Percentiles rank a stretch among this genome's conserved stretches.
These are phyloP conservation scores for Elmis aenea DNA, from an alignment of 2,888 invertebrate species.

Conservation along the genomic window DNA sequence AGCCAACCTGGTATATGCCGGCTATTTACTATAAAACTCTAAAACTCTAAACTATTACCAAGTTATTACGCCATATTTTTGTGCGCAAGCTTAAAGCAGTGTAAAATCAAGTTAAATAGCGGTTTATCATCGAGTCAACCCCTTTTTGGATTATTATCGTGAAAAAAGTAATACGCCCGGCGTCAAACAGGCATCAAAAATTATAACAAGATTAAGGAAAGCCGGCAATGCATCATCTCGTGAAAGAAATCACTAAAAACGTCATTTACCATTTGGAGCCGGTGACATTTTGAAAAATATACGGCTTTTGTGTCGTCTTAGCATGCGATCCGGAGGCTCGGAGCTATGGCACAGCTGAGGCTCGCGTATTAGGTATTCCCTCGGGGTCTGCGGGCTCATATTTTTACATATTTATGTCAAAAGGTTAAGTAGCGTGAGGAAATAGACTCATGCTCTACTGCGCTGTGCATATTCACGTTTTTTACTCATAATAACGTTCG, in stretches of 20 bases:
- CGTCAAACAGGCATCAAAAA: too few species aligned
- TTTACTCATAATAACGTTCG: too few species aligned
- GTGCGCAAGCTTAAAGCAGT: too few species aligned
- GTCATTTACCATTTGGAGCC: slow-evolving; percentile 15
- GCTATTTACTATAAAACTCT: too few species aligned
- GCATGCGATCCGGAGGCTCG: slow-evolving; percentile 10
- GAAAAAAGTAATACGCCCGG: too few species aligned
- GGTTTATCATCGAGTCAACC: too few species aligned
- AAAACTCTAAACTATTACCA: too few species aligned
- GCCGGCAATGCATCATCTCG: neutral
- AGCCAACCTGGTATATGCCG: too few species aligned
- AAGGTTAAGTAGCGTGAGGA: slow-evolving; percentile 12
- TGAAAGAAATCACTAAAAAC: slow-evolving; percentile 13
- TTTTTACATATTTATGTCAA: slow-evolving; percentile 21
- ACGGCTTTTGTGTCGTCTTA: slow-evolving; percentile 9
- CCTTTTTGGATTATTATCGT: too few species aligned
- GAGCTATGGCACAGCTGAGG: neutral
- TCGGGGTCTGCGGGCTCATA: slow-evolving; percentile 6
- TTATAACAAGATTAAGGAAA: too few species aligned
- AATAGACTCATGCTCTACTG: slow-evolving; percentile 1
- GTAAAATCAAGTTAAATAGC: too few species aligned
- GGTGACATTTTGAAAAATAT: slow-evolving; percentile 19
- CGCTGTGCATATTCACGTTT: neutral
- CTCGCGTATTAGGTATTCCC: slow-evolving; percentile 5
- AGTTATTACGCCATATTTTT: too few species aligned